Evolutionary conservation across 2,113 vertebrate genomes (phyloP).

Genomic region (Podiceps cristatus): DNA sequence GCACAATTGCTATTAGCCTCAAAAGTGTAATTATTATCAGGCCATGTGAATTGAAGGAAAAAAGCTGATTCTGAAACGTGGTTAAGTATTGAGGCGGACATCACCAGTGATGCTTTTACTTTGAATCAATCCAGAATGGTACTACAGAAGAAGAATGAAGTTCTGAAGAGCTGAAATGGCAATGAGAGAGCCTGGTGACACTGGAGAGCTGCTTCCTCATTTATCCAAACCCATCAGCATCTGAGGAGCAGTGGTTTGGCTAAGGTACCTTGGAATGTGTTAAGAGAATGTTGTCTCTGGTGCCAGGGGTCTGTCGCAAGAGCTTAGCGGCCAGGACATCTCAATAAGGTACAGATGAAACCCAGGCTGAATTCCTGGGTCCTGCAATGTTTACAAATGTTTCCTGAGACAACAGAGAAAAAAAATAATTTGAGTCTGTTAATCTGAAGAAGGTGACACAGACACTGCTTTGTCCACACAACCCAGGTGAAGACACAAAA

Average conservation of each 20-base stretch:
- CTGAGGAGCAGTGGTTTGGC: background rate
- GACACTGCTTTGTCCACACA: background rate
- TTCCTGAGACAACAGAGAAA: background rate
- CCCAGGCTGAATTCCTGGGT: background rate
- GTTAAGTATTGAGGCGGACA: background rate
- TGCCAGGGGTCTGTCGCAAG: background rate
- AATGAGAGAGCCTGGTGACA: background rate
- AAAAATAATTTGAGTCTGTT: background rate
- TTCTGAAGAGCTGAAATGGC: background rate
- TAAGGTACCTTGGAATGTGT: background rate
- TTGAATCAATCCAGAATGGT: background rate
- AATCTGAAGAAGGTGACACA: background rate
- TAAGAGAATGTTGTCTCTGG: background rate
- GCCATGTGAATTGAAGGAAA: background rate
- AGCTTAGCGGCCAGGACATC: background rate
- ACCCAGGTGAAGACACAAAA: background rate
- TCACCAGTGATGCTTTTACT: background rate
- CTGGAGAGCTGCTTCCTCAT: background rate
- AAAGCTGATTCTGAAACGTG: rapidly evolving
- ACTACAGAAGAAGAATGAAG: background rate
- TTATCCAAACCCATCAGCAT: background rate
- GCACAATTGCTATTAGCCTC: background rate
- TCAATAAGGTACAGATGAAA: background rate
- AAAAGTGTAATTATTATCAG: background rate
- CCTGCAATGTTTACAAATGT: background rate